Conservation (phyloP, 92 coral and sea anemone species). For the Palythoa grandis region DNA sequence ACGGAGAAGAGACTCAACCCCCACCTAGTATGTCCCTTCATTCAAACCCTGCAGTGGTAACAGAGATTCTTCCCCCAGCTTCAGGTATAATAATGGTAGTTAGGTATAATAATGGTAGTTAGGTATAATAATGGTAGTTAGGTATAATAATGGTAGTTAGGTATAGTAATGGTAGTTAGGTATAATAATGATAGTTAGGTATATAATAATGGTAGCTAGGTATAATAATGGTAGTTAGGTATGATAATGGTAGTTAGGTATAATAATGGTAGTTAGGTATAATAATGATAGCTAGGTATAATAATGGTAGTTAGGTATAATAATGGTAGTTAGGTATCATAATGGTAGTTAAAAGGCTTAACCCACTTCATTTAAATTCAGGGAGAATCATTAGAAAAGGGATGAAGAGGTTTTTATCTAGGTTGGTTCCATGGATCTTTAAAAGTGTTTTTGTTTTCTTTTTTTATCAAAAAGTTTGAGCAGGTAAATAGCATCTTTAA, state of each 20-base stretch:
- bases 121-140: neutral
- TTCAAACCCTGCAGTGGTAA: slow-evolving; percentile 82
- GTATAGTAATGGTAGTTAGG: neutral
- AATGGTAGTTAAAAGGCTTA: too few relatives aligned
- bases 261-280: slow-evolving; percentile 46
- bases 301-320: neutral
- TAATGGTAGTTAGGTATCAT: too few relatives aligned
- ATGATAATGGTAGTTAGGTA: too few relatives aligned
- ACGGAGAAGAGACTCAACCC: slow-evolving; percentile 51
- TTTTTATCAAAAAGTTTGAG: too few relatives aligned
- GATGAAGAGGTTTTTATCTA: too few relatives aligned
- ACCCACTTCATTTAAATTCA: too few relatives aligned
- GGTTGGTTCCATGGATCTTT: too few relatives aligned
- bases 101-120: neutral
- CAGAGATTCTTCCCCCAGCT: slow-evolving; percentile 87
- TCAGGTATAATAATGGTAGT: slow-evolving; percentile 59
- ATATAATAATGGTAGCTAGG: neutral
- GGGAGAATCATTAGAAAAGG: too few relatives aligned
- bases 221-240: neutral
- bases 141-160: neutral
- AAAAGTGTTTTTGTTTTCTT: too few relatives aligned
- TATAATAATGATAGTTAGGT: too few relatives aligned
- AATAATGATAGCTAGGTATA: neutral
- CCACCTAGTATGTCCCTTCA: slow-evolving; percentile 47
- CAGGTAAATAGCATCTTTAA: too few relatives aligned